Base-by-base conservation (phyloP, 1,140 invertebrate species). In the Helicoverpa armigera region DNA sequence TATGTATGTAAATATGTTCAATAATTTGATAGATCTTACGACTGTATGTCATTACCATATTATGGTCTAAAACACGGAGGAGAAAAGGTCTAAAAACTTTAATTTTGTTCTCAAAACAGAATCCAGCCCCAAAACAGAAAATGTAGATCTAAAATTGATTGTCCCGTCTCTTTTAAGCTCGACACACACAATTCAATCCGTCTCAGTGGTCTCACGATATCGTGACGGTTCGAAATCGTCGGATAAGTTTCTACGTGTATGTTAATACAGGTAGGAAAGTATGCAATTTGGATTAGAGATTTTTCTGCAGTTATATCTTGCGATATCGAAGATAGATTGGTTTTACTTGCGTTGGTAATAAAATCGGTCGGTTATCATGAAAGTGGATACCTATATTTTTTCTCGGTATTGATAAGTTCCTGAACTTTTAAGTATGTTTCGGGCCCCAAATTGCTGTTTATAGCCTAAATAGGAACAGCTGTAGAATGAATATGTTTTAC, bases 221-320 rank as follows among this genome's bases (percentile, higher is more conserved):
- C 58, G 58, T 60, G 58, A 60, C 58, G 58, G 23, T 60, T 60
- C 58, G 58, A 60, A 60, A 60, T 60, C 58, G 23, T 60, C 58
- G 3, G 58, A 60, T 60, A 60, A 60, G 23, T 60, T 60, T 60
- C 58, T 60, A 60, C 58, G 23, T 60, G 58, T 60, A 60, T 60
- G 58, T 60, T 60, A 60, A 60, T 60, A 60, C 58, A 60, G 18
- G 56, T 58, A 58, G 58, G 58, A 60, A 60, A 60, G 58, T 60
- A 60, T 29, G 58, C 58, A 60, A 60, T 60, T 60, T 60, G 23
- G 58, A 29, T 60, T 23, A 29, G 18, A 29, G 58, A 60, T 29
- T 60, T 60, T 60, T 60, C 58, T 60, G 23, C 12, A 29, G 9
- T 18, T 0, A 9, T 60, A 60, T 60, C 58, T 60, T 12, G 23